These are phyloP conservation scores for Galaxias olidus DNA, from an alignment of 2,797 vertebrate species.

Conservation along the genomic window DNA sequence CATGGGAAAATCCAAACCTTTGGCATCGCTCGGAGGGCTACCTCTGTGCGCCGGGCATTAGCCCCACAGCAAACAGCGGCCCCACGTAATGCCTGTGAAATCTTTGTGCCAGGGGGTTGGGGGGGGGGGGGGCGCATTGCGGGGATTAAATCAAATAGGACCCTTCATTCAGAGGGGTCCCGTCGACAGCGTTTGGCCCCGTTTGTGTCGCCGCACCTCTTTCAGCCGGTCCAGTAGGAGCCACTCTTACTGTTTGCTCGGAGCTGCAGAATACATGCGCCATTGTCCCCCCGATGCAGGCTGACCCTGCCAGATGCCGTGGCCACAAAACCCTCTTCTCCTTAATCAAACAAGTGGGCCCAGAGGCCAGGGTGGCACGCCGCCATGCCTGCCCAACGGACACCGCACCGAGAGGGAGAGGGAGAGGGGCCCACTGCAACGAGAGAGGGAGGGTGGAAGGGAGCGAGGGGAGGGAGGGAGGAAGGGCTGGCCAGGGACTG, in stretches of 20 bases:
- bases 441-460: background rate
- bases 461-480: background rate
- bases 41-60: constrained; percentile 64
- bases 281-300: constrained; percentile 65
- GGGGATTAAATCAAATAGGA: constrained; percentile 73
- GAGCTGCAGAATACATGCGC: constrained; percentile 55
- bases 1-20: constrained; percentile 83
- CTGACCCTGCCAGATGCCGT: constrained; percentile 72
- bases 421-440: constrained; percentile 8
- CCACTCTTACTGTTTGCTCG: constrained; percentile 71
- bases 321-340: constrained; percentile 71
- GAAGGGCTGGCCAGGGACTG: constrained; percentile 29
- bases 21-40: constrained; percentile 73
- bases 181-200: constrained; percentile 45
- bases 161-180: constrained; percentile 67
- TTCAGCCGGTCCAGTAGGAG: constrained; percentile 63
- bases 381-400: constrained; percentile 58
- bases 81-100: constrained; percentile 74
- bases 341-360: constrained; percentile 74
- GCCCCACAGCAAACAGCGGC: constrained; percentile 71
- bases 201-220: constrained; percentile 68
- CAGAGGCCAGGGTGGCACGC: constrained; percentile 74
- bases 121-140: constrained; percentile 65
- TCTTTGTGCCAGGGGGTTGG: constrained; percentile 68
- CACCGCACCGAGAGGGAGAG: constrained; percentile 24